These are phyloP conservation scores for Aspidiotus destructor DNA, from an alignment of 2,888 invertebrate genomes.

Conservation along the genomic window DNA sequence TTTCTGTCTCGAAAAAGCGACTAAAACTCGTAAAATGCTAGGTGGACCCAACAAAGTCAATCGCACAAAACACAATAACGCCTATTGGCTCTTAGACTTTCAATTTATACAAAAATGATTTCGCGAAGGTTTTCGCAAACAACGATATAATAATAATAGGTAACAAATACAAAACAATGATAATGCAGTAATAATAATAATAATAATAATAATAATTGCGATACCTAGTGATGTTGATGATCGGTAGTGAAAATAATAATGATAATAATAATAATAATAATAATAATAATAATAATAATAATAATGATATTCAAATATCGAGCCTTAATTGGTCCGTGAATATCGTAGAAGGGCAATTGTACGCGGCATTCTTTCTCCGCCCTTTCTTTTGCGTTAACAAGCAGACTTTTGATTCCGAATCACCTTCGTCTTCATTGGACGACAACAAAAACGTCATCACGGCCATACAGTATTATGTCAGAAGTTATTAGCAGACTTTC, in stretches of 20 bases:
- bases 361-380: slow-evolving; percentile 18
- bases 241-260: slow-evolving; percentile 6
- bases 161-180: background rate
- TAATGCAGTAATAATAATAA: slow-evolving; percentile 1
- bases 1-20: slow-evolving; percentile 9
- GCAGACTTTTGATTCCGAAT: slow-evolving; percentile 6
- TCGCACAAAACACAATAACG: slow-evolving; percentile 28
- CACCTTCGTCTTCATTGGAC: slow-evolving; percentile 22
- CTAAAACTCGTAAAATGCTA: slow-evolving; percentile 22
- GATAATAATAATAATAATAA: too few species aligned
- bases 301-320: background rate
- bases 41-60: slow-evolving; percentile 27
- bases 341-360: slow-evolving; percentile 1
- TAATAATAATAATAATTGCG: slow-evolving; percentile 20
- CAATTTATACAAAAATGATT: slow-evolving; percentile 8
- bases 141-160: too few species aligned
- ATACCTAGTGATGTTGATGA: too few species aligned
- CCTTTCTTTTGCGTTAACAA: background rate
- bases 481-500: background rate
- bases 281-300: too few species aligned
- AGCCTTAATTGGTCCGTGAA: background rate
- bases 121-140: too few species aligned
- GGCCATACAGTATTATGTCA: background rate
- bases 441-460: background rate
- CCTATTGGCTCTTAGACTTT: background rate